Conservation (phyloP, 2,797 vertebrate genomes). For the Vipera ursinii region DNA sequence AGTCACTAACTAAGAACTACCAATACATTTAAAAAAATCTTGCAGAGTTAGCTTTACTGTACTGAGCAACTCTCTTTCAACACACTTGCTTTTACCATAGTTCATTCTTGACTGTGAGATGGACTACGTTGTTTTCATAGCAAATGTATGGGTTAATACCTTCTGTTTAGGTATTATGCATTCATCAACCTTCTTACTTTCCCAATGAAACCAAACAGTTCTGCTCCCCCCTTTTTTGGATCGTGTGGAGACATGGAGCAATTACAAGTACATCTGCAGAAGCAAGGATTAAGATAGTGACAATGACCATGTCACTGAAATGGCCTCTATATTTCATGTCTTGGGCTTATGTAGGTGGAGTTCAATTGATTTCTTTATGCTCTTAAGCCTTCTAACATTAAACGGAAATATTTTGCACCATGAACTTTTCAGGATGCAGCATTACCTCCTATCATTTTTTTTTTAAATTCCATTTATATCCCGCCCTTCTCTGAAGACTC, state of each 20-base stretch:
- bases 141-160: neutral
- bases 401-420: conserved; percentile 76
- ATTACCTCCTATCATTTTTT: conserved; percentile 65
- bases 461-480: too few species aligned
- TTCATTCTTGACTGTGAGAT: conserved; percentile 33
- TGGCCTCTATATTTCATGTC: neutral
- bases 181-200: conserved; percentile 50
- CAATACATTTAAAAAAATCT: neutral
- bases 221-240: conserved; percentile 5
- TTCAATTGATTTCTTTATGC: conserved; percentile 75
- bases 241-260: neutral
- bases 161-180: neutral
- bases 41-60: conserved; percentile 16
- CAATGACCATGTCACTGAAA: neutral
- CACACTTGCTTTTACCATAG: conserved; percentile 20
- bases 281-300: neutral
- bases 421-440: conserved; percentile 68
- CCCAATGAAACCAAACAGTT: conserved; percentile 47
- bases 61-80: conserved; percentile 47
- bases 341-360: conserved; percentile 54
- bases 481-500: too few species aligned
- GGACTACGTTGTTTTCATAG: conserved; percentile 26
- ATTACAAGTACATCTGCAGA: neutral
- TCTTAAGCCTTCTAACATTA: conserved; percentile 71
- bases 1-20: neutral